These are phyloP conservation scores for Petromus typicus DNA, from an alignment of 2,113 vertebrate genomes.

Conservation along the genomic window DNA sequence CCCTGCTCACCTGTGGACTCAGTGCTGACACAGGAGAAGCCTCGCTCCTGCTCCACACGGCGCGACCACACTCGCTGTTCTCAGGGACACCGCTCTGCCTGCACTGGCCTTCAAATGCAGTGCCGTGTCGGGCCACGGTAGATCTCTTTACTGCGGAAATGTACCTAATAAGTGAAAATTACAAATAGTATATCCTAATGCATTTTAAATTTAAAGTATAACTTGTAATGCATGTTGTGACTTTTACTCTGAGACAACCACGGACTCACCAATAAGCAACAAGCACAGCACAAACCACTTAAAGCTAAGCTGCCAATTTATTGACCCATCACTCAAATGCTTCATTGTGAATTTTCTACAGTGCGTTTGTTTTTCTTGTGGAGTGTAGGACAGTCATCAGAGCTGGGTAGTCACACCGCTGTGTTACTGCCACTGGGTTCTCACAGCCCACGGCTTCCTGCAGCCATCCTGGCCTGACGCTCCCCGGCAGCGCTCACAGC, in stretches of 20 bases:
- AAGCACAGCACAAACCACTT: neutral
- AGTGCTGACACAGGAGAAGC: neutral
- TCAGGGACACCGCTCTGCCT: neutral
- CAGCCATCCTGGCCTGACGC: too few relatives aligned
- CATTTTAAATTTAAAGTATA: neutral
- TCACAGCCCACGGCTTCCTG: neutral
- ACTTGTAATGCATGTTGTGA: neutral
- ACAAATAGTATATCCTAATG: neutral
- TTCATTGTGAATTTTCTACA: neutral
- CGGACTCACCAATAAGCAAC: neutral
- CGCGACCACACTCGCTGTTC: neutral
- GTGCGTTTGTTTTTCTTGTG: accelerated
- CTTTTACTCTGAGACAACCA: neutral
- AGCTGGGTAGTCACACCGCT: accelerated
- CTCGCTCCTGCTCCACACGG: accelerated
- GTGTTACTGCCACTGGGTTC: neutral
- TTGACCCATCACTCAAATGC: accelerated
- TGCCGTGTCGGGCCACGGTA: neutral
- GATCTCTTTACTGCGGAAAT: neutral
- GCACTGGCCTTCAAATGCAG: neutral
- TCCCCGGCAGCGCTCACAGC: neutral
- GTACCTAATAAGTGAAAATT: neutral
- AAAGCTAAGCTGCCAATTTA: neutral
- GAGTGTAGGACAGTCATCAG: accelerated
- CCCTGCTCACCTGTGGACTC: neutral